Conservation (phyloP, 64 coral and sea anemone species). For the Stichodactyla mertensii region DNA sequence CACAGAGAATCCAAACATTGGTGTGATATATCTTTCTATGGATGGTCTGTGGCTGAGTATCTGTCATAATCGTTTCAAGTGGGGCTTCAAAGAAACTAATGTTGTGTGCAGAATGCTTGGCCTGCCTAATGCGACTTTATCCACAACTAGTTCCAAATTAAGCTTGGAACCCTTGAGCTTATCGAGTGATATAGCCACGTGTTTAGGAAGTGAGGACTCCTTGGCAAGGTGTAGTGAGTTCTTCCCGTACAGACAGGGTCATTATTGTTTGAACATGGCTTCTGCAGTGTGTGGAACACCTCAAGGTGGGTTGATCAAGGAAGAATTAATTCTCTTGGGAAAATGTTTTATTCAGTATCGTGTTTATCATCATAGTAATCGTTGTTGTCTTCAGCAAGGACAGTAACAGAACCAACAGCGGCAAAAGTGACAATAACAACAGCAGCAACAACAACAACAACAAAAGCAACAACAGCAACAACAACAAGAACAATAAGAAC, state of each 20-base stretch:
- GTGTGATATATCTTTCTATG: neutral
- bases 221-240: neutral
- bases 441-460: too few species aligned
- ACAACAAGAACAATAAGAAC: too few species aligned
- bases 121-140: neutral
- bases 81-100: neutral
- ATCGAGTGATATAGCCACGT: neutral
- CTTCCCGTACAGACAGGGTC: neutral
- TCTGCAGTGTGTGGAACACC: neutral
- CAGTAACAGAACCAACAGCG: too few species aligned
- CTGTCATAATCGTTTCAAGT: neutral
- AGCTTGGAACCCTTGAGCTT: too few species aligned
- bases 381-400: too few species aligned
- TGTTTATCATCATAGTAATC: too few species aligned
- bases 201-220: neutral
- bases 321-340: too few species aligned
- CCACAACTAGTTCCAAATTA: neutral
- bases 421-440: too few species aligned
- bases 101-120: neutral
- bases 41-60: neutral
- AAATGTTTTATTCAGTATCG: too few species aligned
- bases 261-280: neutral
- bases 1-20: neutral
- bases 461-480: too few species aligned
- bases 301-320: neutral